phyloP scores from a whole-genome alignment of 2,113 vertebrate species.

The Symphodus melops region DNA sequence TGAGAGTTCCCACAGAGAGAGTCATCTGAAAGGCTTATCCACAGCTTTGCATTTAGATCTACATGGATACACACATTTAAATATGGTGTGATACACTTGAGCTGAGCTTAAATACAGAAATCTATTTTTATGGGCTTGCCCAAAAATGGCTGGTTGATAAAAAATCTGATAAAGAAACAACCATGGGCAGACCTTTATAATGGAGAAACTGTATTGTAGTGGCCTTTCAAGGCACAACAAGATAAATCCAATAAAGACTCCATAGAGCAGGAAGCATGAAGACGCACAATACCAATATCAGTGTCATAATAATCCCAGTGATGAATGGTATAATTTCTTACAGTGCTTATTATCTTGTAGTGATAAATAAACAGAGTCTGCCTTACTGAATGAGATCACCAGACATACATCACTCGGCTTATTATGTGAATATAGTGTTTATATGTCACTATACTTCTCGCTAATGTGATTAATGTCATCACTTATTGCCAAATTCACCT shows the following conservation, averaged over 20 bases:
- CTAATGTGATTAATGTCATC: conserved; percentile 52
- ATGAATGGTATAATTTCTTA: conserved; percentile 53
- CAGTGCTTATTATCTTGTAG: conserved; percentile 39
- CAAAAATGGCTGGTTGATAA: neutral
- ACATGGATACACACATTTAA: conserved; percentile 20
- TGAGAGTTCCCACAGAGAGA: conserved; percentile 20
- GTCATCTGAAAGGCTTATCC: conserved; percentile 27
- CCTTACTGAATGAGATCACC: conserved; percentile 36
- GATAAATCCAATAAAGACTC: conserved; percentile 11
- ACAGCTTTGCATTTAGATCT: neutral
- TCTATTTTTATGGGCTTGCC: neutral
- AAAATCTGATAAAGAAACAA: neutral
- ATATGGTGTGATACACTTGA: conserved; percentile 2
- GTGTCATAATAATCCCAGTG: conserved; percentile 31
- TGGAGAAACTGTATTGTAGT: neutral
- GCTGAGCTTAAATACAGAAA: neutral
- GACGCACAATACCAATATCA: conserved; percentile 31
- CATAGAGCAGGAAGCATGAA: conserved; percentile 4
- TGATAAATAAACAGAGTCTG: conserved; percentile 51
- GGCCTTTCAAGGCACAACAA: conserved; percentile 8
- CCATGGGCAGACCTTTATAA: neutral
- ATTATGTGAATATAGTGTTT: conserved; percentile 45
- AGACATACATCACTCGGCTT: conserved; percentile 41
- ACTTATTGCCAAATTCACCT: conserved; percentile 29
- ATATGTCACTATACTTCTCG: conserved; percentile 39